phyloP scores from a whole-genome alignment of 2,113 vertebrate genomes.

The Ammodytes dubius region DNA sequence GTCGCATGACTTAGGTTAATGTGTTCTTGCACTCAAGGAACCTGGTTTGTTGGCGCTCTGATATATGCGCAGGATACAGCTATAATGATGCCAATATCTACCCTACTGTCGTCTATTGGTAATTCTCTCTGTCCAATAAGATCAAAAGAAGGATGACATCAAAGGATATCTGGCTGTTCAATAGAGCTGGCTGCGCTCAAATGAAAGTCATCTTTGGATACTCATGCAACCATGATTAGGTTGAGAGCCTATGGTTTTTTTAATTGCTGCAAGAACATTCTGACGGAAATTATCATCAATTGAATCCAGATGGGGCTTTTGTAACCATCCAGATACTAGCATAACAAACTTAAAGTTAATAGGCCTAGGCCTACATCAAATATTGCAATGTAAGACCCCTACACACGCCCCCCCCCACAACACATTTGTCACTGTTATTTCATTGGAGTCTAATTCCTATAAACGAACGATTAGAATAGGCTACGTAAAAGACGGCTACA shows the following conservation, averaged over 20 bases:
- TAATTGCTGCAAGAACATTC: not conserved
- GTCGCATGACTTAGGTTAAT: not conserved
- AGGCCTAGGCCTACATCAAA: too few species aligned
- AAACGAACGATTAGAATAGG: not conserved
- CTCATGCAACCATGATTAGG: not conserved
- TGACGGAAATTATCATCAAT: not conserved
- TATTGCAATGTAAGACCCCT: not conserved
- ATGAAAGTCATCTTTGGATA: not conserved
- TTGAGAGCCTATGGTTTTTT: too few species aligned
- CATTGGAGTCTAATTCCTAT: not conserved
- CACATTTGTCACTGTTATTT: not conserved
- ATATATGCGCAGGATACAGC: slow-evolving; percentile 36
- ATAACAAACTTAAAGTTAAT: too few species aligned
- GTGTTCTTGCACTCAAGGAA: not conserved
- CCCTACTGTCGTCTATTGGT: slow-evolving; percentile 24
- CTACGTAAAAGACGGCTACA: too few species aligned
- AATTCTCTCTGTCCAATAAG: slow-evolving; percentile 58
- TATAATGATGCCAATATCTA: slow-evolving; percentile 38
- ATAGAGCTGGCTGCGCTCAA: not conserved
- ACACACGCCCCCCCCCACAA: too few species aligned
- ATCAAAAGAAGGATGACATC: slow-evolving; percentile 58
- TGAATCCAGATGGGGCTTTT: not conserved
- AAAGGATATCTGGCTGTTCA: slow-evolving; percentile 31
- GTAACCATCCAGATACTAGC: not conserved
- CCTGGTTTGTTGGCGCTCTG: slow-evolving; percentile 2